phyloP scores from a whole-genome alignment of 2,797 vertebrate genomes.

The Odontamblyopus lacepedii region DNA sequence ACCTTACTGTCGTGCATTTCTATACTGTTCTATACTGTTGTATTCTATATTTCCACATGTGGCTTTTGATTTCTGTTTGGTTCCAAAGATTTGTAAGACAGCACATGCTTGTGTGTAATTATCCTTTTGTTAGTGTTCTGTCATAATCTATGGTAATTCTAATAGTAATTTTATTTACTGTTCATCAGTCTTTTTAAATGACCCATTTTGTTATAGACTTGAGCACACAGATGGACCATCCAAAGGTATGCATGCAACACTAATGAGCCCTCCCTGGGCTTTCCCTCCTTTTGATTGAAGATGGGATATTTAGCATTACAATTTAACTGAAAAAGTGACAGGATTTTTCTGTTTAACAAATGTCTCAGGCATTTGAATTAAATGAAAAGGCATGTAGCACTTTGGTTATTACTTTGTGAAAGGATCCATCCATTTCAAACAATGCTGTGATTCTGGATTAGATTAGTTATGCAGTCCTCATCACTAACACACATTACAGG shows the following conservation, averaged over 20 bases:
- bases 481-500: slow-evolving; percentile 28
- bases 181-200: slow-evolving; percentile 30
- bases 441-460: slow-evolving; percentile 26
- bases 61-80: slow-evolving; percentile 72
- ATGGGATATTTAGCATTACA: slow-evolving; percentile 45
- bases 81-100: slow-evolving; percentile 84
- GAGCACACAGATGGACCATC: slow-evolving; percentile 30
- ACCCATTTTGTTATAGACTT: slow-evolving; percentile 14
- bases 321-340: slow-evolving; percentile 47
- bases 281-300: slow-evolving; percentile 31
- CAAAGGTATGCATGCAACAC: slow-evolving; percentile 51
- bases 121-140: slow-evolving; percentile 72
- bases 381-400: slow-evolving; percentile 51
- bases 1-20: slow-evolving; percentile 78
- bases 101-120: slow-evolving; percentile 77
- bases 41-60: slow-evolving; percentile 75
- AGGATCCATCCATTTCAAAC: slow-evolving; percentile 64
- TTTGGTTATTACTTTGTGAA: slow-evolving; percentile 48
- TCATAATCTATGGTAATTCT: slow-evolving; percentile 65
- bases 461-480: slow-evolving; percentile 21
- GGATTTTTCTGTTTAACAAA: slow-evolving; percentile 46
- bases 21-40: slow-evolving; percentile 74
- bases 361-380: slow-evolving; percentile 39
- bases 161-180: slow-evolving; percentile 67
- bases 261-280: slow-evolving; percentile 31